Evolutionary conservation across 2,113 vertebrate species (phyloP).

Genomic region (Narcine bancroftii): DNA sequence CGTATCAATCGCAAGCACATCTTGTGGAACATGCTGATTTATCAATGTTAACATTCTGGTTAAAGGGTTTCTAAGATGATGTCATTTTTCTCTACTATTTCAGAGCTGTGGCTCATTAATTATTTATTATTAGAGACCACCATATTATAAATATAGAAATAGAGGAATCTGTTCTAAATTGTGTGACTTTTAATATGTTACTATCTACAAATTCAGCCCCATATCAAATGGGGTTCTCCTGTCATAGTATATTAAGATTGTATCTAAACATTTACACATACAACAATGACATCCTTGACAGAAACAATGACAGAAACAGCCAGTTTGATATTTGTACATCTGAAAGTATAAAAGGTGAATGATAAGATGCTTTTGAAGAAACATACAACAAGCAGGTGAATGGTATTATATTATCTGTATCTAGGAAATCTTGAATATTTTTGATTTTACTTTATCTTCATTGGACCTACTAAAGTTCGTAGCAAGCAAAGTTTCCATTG

Average conservation of each 20-base stretch:
- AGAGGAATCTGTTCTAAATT: not conserved
- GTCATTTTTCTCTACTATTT: not conserved
- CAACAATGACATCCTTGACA: not conserved
- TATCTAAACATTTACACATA: not conserved
- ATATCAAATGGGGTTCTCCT: not conserved
- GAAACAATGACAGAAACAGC: not conserved
- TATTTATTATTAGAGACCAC: not conserved
- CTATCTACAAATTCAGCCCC: not conserved
- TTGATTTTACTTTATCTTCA: too few relatives aligned
- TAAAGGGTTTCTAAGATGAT: not conserved
- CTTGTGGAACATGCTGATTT: not conserved
- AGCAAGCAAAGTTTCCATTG: too few relatives aligned
- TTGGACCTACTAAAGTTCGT: too few relatives aligned
- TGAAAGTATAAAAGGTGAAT: too few relatives aligned
- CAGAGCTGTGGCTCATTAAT: not conserved
- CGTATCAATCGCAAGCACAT: not conserved
- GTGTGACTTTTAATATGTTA: not conserved
- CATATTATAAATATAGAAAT: not conserved
- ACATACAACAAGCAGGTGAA: too few relatives aligned
- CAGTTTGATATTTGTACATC: not conserved
- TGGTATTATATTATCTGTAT: too few relatives aligned
- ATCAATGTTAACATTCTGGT: not conserved
- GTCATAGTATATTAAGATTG: not conserved
- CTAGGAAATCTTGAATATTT: too few relatives aligned
- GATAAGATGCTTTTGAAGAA: too few relatives aligned